phyloP scores from a whole-genome alignment of 2,888 invertebrate genomes.

The Smittia sp. region DNA sequence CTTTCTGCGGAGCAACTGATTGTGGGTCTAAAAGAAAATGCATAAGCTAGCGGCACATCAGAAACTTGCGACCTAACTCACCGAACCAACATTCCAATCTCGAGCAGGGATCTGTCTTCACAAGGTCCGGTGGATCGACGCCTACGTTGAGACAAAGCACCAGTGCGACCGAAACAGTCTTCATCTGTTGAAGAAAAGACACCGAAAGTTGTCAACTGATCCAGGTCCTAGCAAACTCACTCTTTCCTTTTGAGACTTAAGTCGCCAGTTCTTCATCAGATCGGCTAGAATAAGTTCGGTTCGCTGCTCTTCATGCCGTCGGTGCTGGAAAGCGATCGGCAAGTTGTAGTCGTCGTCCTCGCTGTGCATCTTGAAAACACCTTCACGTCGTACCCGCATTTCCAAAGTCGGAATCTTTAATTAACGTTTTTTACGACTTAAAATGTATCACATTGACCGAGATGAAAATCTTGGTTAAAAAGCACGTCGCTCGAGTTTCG shows the following conservation, averaged over 20 bases:
- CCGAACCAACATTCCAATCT: conserved; percentile 96
- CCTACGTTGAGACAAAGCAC: conserved; percentile 97
- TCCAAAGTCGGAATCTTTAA: neutral
- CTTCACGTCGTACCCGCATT: conserved; percentile 30
- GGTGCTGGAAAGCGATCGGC: conserved; percentile 16
- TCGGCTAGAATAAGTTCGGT: neutral
- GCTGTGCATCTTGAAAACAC: conserved; percentile 33
- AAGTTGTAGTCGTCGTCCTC: conserved; percentile 26
- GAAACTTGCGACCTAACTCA: conserved; percentile 51
- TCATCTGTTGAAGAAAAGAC: conserved; percentile 67
- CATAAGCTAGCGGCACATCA: neutral
- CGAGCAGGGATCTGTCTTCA: conserved; percentile 96
- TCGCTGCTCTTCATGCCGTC: conserved; percentile 25
- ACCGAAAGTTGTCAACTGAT: too few relatives aligned
- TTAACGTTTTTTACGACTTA: conserved; percentile 2
- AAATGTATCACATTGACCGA: neutral
- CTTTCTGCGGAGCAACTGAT: conserved; percentile 84
- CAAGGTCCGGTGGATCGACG: conserved; percentile 98
- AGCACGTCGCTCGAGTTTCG: neutral
- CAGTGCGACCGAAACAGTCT: conserved; percentile 97
- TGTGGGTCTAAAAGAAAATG: conserved; percentile 67
- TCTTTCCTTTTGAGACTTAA: conserved; percentile 17
- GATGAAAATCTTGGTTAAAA: conserved; percentile 4
- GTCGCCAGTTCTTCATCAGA: conserved; percentile 27
- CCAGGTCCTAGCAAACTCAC: neutral